Percentiles rank a stretch among this genome's conserved stretches.
phyloP scores from a whole-genome alignment of 2,113 vertebrate species.

The Setophaga petechia region DNA sequence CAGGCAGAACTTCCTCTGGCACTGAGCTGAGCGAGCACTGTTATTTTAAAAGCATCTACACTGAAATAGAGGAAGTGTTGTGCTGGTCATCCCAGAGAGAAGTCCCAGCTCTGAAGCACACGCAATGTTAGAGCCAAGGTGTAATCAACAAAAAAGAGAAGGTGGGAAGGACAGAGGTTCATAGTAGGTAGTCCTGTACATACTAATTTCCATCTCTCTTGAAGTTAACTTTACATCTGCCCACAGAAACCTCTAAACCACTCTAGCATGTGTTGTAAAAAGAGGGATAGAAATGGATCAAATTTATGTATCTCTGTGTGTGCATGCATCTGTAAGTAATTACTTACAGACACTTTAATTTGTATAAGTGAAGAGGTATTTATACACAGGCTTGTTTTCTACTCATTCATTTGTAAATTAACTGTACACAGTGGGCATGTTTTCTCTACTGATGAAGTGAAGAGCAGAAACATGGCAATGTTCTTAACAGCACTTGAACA shows the following conservation, averaged over 20 bases:
- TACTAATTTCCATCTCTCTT: not conserved
- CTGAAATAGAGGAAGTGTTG: not conserved
- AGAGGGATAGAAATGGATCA: not conserved
- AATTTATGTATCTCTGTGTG: not conserved
- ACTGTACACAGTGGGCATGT: not conserved
- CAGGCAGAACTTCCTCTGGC: not conserved
- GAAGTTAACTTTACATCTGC: not conserved
- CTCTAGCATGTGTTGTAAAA: not conserved
- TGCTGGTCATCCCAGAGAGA: not conserved
- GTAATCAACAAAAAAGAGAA: not conserved
- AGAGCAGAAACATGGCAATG: not conserved
- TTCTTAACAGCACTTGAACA: not conserved
- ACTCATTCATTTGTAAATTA: not conserved
- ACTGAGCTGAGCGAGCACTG: not conserved
- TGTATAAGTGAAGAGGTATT: not conserved
- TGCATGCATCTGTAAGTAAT: not conserved
- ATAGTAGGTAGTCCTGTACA: not conserved
- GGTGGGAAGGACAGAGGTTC: not conserved
- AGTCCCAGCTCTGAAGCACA: not conserved
- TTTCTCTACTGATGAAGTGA: not conserved
- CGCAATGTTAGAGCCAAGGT: rapidly evolving
- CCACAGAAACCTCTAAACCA: not conserved
- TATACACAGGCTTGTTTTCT: not conserved
- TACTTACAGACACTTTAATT: not conserved
- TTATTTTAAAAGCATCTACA: not conserved